These are phyloP conservation scores for Brachymystax lenok DNA, from an alignment of 2,797 vertebrate species.

Conservation along the genomic window DNA sequence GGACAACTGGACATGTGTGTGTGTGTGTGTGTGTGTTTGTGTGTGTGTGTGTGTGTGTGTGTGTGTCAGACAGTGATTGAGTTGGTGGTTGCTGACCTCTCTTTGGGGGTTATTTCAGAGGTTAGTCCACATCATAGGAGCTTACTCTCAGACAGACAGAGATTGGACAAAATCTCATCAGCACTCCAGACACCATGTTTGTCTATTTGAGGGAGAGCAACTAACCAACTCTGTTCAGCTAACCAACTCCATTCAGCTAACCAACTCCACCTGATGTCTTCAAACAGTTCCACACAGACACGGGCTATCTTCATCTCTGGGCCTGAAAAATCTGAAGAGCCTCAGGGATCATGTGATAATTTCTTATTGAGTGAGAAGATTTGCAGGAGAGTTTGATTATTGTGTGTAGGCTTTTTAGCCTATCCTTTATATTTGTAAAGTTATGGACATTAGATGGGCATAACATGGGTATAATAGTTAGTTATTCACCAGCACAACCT, in stretches of 20 bases:
- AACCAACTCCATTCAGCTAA: neutral
- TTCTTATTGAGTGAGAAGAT: constrained; percentile 10
- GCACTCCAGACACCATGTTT: neutral
- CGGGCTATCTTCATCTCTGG: neutral
- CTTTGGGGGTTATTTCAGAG: constrained; percentile 8
- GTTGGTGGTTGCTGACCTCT: neutral
- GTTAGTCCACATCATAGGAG: neutral
- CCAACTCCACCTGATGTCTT: neutral
- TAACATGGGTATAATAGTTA: neutral
- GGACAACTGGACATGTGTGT: neutral
- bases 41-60: too few species aligned
- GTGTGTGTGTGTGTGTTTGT: neutral
- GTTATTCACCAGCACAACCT: neutral
- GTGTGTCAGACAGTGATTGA: neutral
- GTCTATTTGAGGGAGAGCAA: neutral
- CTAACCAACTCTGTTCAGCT: neutral
- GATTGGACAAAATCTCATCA: constrained; percentile 1
- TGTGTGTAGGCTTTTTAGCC: constrained; percentile 3
- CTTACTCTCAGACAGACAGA: too few species aligned
- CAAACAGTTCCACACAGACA: constrained; percentile 16
- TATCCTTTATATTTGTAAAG: neutral
- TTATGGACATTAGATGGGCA: too few species aligned
- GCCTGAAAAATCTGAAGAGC: neutral
- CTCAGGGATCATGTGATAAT: constrained; percentile 28
- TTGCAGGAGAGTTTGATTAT: constrained; percentile 23